A percentile compares a stretch with the other conserved stretches of the same genome.
Conservation (phyloP, 2,113 vertebrate genomes). For the Pseudolaguvia tuberculata region DNA sequence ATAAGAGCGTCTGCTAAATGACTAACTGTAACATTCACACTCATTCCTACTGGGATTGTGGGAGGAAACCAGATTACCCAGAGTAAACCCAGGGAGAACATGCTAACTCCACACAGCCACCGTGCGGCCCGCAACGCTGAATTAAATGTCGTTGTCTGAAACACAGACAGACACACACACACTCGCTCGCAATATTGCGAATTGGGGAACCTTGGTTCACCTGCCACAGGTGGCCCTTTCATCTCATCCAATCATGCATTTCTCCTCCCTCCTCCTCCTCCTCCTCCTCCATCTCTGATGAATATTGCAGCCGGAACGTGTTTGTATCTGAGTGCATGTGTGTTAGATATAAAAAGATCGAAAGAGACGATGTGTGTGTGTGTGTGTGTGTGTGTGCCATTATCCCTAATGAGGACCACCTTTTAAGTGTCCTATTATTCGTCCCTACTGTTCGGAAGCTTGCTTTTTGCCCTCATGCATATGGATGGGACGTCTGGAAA, state of each 20-base stretch:
- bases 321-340: not conserved
- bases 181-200: not conserved
- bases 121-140: too few species aligned
- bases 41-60: too few species aligned
- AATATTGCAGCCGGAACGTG: conserved; percentile 54
- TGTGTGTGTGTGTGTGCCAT: conserved; percentile 35
- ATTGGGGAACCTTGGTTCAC: conserved; percentile 47
- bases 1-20: too few species aligned
- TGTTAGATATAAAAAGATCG: not conserved
- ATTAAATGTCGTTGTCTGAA: conserved; percentile 1
- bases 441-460: conserved; percentile 40
- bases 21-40: too few species aligned
- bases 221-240: conserved; percentile 68
- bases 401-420: conserved; percentile 47
- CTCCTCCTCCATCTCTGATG: conserved; percentile 44
- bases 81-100: too few species aligned
- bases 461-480: conserved; percentile 49
- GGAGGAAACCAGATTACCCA: too few species aligned
- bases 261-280: conserved; percentile 33
- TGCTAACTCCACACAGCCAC: too few species aligned
- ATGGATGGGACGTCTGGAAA: conserved; percentile 50
- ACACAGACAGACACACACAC: conserved; percentile 8
- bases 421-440: conserved; percentile 56
- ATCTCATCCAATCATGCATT: conserved; percentile 49
- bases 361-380: not conserved